Conservation (phyloP, 2,888 invertebrate genomes). For the Doris montereyensis region DNA sequence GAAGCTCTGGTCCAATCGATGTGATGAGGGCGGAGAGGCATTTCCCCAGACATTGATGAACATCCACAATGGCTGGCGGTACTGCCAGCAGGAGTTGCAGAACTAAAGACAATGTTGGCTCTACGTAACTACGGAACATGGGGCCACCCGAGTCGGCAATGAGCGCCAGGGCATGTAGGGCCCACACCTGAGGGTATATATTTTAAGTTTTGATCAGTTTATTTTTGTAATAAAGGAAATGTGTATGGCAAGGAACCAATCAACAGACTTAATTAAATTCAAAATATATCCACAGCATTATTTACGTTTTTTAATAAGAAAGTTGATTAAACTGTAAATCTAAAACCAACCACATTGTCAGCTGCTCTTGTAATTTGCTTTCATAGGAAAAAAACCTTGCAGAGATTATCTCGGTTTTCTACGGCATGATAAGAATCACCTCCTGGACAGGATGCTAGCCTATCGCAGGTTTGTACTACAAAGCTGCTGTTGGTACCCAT, state of each 20-base stretch:
- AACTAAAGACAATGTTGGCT: conserved; percentile 91
- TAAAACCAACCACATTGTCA: too few relatives aligned
- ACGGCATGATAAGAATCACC: too few relatives aligned
- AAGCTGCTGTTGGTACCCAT: too few relatives aligned
- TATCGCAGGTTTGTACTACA: too few relatives aligned
- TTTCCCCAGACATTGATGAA: conserved; percentile 94
- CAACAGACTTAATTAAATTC: background rate
- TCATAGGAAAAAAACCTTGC: too few relatives aligned
- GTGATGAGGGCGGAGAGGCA: conserved; percentile 95
- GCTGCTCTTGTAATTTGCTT: too few relatives aligned
- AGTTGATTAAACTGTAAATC: too few relatives aligned
- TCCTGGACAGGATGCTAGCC: too few relatives aligned
- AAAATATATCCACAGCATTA: too few relatives aligned
- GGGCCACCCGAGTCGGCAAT: conserved; percentile 99
- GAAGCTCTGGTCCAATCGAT: conserved; percentile 97
- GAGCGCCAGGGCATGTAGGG: conserved; percentile 93
- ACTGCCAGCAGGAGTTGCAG: conserved; percentile 90
- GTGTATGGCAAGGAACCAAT: background rate
- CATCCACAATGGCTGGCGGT: conserved; percentile 90
- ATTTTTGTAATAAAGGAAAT: background rate
- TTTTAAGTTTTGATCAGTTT: too few relatives aligned
- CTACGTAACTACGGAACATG: conserved; percentile 98
- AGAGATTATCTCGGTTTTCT: too few relatives aligned
- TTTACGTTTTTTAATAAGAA: too few relatives aligned
- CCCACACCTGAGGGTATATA: conserved; percentile 86